Percentiles rank a stretch among this genome's conserved stretches.
Conservation (phyloP, 2,888 invertebrate genomes). For the Eubasilissa splendida region DNA sequence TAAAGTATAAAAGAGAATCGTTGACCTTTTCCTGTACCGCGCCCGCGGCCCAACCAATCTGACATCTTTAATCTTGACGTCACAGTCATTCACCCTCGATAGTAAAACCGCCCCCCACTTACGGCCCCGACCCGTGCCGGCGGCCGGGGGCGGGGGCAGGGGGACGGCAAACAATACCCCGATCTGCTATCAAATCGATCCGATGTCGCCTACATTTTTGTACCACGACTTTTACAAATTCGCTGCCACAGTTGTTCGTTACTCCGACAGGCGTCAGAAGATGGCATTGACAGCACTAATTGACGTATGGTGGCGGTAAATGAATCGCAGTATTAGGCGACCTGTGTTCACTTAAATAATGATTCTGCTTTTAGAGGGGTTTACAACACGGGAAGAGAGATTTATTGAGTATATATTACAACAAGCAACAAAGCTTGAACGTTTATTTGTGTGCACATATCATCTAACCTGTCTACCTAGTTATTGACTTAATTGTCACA, state of each 20-base stretch:
- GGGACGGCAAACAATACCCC: slow-evolving; percentile 24
- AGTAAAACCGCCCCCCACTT: slow-evolving; percentile 7
- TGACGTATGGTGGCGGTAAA: slow-evolving; percentile 5
- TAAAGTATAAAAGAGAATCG: no score
- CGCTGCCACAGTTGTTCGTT: neutral
- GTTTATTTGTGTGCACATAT: no score
- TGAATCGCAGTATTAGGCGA: no score
- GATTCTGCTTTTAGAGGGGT: no score
- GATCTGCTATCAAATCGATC: slow-evolving; percentile 24
- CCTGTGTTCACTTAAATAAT: no score
- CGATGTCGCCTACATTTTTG: slow-evolving; percentile 11
- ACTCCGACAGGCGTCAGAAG: slow-evolving; percentile 1
- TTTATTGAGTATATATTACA: no score
- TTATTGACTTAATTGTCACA: no score
- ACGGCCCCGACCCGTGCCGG: neutral
- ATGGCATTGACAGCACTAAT: slow-evolving; percentile 30
- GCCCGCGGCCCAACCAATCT: no score
- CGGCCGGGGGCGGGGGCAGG: neutral
- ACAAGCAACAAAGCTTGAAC: no score
- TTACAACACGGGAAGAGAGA: no score
- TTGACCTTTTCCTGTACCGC: neutral
- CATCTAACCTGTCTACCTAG: no score
- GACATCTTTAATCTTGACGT: slow-evolving; percentile 20
- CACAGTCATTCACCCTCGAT: neutral
- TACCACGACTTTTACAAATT: neutral